These are phyloP conservation scores for Lipophrys pholis DNA, from an alignment of 2,113 vertebrate species.

Conservation along the genomic window DNA sequence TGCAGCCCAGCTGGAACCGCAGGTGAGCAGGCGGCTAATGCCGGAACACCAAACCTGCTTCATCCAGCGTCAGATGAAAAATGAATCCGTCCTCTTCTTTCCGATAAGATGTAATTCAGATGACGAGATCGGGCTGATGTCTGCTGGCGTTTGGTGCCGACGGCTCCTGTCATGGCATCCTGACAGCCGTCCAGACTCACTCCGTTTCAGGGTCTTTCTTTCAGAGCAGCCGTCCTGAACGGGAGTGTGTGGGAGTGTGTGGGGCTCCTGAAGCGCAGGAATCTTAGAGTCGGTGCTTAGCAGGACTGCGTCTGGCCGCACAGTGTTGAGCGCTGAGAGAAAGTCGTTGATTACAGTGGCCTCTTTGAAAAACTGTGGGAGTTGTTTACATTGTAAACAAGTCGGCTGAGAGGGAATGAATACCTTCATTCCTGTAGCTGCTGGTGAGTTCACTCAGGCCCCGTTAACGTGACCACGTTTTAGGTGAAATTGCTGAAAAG, in stretches of 20 bases:
- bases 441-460: no score
- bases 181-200: conserved; percentile 10
- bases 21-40: no score
- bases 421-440: no score
- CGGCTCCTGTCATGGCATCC: conserved; percentile 26
- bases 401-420: no score
- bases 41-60: no score
- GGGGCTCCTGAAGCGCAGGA: conserved; percentile 1
- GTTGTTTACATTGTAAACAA: no score
- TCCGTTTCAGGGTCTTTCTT: conserved; percentile 20
- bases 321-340: conserved; percentile 3
- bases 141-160: conserved; percentile 9
- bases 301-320: conserved; percentile 16
- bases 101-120: background rate
- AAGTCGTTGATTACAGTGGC: background rate
- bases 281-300: conserved; percentile 3
- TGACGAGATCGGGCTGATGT: conserved; percentile 7
- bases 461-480: no score
- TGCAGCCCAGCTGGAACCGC: no score
- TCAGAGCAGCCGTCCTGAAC: background rate
- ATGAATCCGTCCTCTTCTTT: background rate
- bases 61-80: no score
- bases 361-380: background rate
- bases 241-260: conserved; percentile 7
- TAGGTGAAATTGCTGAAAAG: no score